These are phyloP conservation scores for Malthinus flaveolus DNA, from an alignment of 2,888 invertebrate species.

Conservation along the genomic window DNA sequence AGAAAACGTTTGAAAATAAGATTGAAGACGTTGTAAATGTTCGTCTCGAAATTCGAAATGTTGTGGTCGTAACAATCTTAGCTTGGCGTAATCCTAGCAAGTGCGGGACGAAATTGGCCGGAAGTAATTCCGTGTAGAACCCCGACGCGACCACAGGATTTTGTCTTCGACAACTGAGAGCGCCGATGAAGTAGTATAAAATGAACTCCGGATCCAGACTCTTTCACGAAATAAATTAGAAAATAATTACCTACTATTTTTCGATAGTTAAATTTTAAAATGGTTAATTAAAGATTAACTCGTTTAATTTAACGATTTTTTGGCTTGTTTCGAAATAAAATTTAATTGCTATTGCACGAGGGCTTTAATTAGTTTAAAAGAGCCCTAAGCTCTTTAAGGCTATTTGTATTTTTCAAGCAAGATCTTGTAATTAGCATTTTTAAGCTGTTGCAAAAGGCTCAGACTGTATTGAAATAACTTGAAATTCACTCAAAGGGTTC, in stretches of 20 bases:
- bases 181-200: slow-evolving; percentile 16
- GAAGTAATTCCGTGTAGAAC: slow-evolving; percentile 37
- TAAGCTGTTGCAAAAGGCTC: too few relatives aligned
- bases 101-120: slow-evolving; percentile 38
- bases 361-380: neutral
- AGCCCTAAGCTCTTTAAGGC: too few relatives aligned
- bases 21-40: slow-evolving; percentile 26
- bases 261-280: neutral
- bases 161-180: slow-evolving; percentile 26
- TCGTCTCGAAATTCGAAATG: slow-evolving; percentile 27
- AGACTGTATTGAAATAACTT: too few relatives aligned
- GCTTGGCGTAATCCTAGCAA: slow-evolving; percentile 34
- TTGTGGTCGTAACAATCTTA: slow-evolving; percentile 34
- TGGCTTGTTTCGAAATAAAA: neutral
- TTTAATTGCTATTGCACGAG: neutral
- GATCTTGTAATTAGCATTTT: too few relatives aligned
- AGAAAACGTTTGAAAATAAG: slow-evolving; percentile 9
- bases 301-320: neutral
- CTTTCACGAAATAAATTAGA: neutral
- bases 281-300: neutral
- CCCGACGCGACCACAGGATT: slow-evolving; percentile 30
- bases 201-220: neutral
- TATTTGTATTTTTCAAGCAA: too few relatives aligned
- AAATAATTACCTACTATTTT: neutral
- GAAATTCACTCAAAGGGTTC: too few relatives aligned